Conservation (phyloP, 30 jellyfish, hydroid and myxozoan species). For the Rhopilema esculentum region DNA sequence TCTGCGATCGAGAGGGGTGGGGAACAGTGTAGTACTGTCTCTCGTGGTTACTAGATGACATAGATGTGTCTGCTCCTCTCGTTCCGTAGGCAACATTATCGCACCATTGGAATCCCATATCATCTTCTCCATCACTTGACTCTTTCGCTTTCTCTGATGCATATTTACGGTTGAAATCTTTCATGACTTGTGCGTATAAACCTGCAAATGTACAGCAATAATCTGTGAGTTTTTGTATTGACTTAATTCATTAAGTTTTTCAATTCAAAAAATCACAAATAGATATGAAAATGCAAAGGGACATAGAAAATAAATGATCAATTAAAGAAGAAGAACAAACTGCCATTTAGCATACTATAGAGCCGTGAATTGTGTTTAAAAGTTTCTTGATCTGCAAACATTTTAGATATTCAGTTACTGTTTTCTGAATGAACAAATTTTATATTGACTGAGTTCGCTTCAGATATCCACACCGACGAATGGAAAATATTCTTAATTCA, state of each 20-base stretch:
- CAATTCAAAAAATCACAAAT: background rate
- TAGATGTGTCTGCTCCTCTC: conserved; percentile 26
- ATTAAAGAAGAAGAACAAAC: too few species aligned
- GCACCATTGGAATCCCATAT: conserved; percentile 84
- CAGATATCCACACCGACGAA: too few species aligned
- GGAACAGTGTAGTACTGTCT: conserved; percentile 94
- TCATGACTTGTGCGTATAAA: conserved; percentile 79
- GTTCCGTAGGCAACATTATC: conserved; percentile 88
- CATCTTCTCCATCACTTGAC: conserved; percentile 88
- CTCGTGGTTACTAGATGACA: conserved; percentile 52
- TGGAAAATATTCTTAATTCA: too few species aligned
- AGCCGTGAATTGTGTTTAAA: too few species aligned
- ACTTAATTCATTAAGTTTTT: background rate
- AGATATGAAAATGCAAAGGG: background rate
- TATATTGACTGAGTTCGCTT: too few species aligned
- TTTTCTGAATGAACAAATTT: too few species aligned
- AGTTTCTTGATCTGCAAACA: too few species aligned
- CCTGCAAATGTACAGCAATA: conserved; percentile 32
- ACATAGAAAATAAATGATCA: too few species aligned
- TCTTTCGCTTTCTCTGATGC: conserved; percentile 26
- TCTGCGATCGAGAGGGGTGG: conserved; percentile 77
- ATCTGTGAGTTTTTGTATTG: too few species aligned
- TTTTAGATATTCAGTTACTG: too few species aligned
- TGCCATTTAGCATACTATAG: too few species aligned
- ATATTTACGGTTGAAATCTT: conserved; percentile 11